Percentiles rank a stretch among this genome's conserved stretches.
These are phyloP conservation scores for Gymnosoma rotundatum DNA, from an alignment of 2,888 invertebrate species.

Conservation along the genomic window DNA sequence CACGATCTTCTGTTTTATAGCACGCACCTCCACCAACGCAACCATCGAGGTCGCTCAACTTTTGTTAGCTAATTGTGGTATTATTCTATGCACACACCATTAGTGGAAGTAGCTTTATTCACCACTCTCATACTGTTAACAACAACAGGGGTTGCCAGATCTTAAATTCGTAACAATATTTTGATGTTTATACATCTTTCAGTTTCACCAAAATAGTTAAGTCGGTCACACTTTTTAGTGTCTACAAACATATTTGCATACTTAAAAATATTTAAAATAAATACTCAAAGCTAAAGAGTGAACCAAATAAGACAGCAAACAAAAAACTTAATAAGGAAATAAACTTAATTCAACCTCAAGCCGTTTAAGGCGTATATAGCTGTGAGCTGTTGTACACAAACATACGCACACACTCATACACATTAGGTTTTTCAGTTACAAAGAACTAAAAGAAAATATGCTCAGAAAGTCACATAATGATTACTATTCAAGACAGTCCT, in stretches of 20 bases:
- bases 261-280: neutral
- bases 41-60: too few species aligned
- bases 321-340: conserved; percentile 23
- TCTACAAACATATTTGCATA: neutral
- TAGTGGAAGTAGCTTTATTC: too few species aligned
- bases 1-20: too few species aligned
- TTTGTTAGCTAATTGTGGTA: too few species aligned
- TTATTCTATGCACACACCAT: too few species aligned
- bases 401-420: neutral
- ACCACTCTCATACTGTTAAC: too few species aligned
- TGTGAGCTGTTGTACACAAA: neutral
- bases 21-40: too few species aligned
- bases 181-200: neutral
- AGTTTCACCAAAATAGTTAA: neutral
- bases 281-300: conserved; percentile 36
- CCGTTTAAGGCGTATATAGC: conserved; percentile 13
- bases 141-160: too few species aligned
- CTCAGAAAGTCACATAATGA: conserved; percentile 71
- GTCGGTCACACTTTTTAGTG: conserved; percentile 3
- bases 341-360: conserved; percentile 31
- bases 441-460: conserved; percentile 54
- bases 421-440: conserved; percentile 34
- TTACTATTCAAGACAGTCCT: conserved; percentile 67
- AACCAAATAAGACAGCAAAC: neutral
- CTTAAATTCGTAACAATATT: too few species aligned